Base-by-base conservation (phyloP, 2,888 invertebrate species). In the Drosophila buzzatii region DNA sequence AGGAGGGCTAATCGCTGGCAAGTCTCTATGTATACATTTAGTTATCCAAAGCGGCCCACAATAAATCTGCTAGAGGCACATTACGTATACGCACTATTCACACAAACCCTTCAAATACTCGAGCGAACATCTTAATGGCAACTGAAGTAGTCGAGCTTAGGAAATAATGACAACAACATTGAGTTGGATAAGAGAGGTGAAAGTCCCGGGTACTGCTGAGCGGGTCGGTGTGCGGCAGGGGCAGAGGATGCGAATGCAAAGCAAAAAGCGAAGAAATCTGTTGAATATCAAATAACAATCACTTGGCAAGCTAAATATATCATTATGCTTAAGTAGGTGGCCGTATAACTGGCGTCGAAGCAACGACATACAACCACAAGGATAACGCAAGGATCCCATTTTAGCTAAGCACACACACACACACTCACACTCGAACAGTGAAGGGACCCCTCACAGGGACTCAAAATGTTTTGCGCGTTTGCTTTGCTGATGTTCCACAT, bases 211-310 rank as follows among this genome's bases (percentile, higher is more conserved):
- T n/a, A 35, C 55, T 41, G 64, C 39, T 10, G 8, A 8, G 49
- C 27, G 8, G 47, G 1, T 7, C 18, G n/a, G 16, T 3, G 35
- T 10, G 41, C 10, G 33, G 37, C 2, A 14, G 35, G 5, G 12
- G 35, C 37, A 39, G 8, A 57, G 20, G 35, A 45, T 23, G 18
- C 27, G 55, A 55, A 55, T 64, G 47, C 49, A 52, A 52, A 58
- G 57, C 58, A 53, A 53, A 53, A 79, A 70, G 57, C 68, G 55
- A 53, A 72, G 80, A 90, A 90, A 90, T 90, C 90, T 90, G 90
- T 90, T 90, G 90, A 89, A 90, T 90, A 90, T 90, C 90, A 89
- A 90, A 90, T 90, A 90, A 90, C 89, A 89, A 90, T 90, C 89
- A 88, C 86, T 89, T 89, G 77, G 80, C 79, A 86, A 82, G 85